Percentiles rank a stretch among this genome's conserved stretches.
Conservation (phyloP, 1,140 invertebrate species). For the Zophobas atratus region DNA sequence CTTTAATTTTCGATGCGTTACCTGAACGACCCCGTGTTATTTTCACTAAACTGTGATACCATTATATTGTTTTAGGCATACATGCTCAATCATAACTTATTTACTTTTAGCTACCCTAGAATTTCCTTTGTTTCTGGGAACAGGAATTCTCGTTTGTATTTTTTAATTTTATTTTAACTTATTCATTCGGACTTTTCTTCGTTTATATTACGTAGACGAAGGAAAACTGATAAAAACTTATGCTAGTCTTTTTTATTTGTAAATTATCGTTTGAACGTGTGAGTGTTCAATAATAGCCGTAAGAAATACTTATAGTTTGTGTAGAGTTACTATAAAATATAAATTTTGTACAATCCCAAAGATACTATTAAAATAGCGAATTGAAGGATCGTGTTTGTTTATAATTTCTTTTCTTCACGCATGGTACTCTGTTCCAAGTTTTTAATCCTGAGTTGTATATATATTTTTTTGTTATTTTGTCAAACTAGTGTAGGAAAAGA, state of each 20-base stretch:
- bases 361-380: slow-evolving; percentile 55
- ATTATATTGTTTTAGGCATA: slow-evolving; percentile 57
- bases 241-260: slow-evolving; percentile 63
- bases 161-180: slow-evolving; percentile 52
- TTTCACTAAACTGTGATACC: slow-evolving; percentile 62
- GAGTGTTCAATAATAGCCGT: slow-evolving; percentile 54
- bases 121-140: slow-evolving; percentile 19
- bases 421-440: background rate
- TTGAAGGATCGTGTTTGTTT: slow-evolving; percentile 40
- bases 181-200: slow-evolving; percentile 34
- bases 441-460: background rate
- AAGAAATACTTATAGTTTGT: slow-evolving; percentile 54
- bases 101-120: slow-evolving; percentile 45
- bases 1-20: background rate
- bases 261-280: slow-evolving; percentile 58
- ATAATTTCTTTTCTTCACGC: slow-evolving; percentile 32
- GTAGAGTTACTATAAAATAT: slow-evolving; percentile 60
- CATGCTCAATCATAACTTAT: slow-evolving; percentile 58
- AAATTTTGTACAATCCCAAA: slow-evolving; percentile 67
- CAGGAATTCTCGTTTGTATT: slow-evolving; percentile 45
- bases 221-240: slow-evolving; percentile 46
- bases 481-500: slow-evolving; percentile 14
- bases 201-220: background rate
- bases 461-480: slow-evolving; percentile 8
- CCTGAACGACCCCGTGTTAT: slow-evolving; percentile 49